These are phyloP conservation scores for Macrotrachela quadricornifera DNA, from an alignment of 1,140 invertebrate genomes.

Conservation along the genomic window DNA sequence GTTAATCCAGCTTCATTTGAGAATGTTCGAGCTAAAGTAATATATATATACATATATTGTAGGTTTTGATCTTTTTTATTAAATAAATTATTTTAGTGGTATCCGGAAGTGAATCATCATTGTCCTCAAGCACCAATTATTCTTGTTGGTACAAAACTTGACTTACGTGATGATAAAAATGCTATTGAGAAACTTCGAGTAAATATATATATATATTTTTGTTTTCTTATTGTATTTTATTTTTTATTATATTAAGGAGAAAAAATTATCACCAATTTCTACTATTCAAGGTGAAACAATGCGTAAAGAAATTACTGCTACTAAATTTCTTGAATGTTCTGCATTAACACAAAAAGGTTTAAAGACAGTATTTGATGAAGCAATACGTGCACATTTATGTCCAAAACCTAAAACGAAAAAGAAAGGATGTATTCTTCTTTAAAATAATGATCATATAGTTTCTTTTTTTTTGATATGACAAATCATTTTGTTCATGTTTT, in stretches of 20 bases:
- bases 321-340: conserved; percentile 29
- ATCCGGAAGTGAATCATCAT: conserved; percentile 39
- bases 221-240: too few species aligned
- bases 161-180: conserved; percentile 88
- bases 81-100: conserved; percentile 18
- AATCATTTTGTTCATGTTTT: too few species aligned
- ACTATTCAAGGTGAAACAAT: conserved; percentile 57
- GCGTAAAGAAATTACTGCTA: conserved; percentile 79
- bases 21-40: conserved; percentile 74
- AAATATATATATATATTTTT: too few species aligned
- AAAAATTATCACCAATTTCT: conserved; percentile 7
- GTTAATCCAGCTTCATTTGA: conserved; percentile 97
- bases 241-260: neutral
- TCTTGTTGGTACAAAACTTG: conserved; percentile 44
- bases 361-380: conserved; percentile 37
- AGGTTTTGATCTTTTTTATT: too few species aligned
- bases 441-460: too few species aligned
- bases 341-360: conserved; percentile 19
- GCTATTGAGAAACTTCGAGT: conserved; percentile 80
- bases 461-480: too few species aligned
- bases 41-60: too few species aligned
- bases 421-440: too few species aligned
- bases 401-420: neutral
- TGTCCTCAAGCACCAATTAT: conserved; percentile 41
- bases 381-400: conserved; percentile 35